Percentiles rank a stretch among this genome's conserved stretches.
Evolutionary conservation across 2,113 vertebrate genomes (phyloP).

Genomic region (Pica pica): DNA sequence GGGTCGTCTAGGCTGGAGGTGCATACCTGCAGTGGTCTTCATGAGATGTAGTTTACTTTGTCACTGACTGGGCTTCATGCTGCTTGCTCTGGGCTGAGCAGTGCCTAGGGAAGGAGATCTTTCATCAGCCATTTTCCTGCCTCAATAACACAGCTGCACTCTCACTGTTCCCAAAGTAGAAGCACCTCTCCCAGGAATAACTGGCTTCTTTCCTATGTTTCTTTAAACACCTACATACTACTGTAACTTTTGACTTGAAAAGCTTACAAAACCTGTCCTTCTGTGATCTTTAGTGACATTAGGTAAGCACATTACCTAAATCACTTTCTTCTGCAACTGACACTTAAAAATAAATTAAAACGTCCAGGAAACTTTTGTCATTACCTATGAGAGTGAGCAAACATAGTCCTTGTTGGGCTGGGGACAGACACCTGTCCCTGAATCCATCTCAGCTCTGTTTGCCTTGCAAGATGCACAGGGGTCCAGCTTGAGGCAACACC

Average conservation of each 20-base stretch:
- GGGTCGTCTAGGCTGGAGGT: neutral
- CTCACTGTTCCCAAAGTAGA: conserved; percentile 14
- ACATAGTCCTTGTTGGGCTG: neutral
- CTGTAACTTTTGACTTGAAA: neutral
- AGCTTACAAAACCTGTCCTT: neutral
- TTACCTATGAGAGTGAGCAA: fast-evolving
- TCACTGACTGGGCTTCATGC: neutral
- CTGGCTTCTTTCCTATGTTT: neutral
- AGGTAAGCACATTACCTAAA: neutral
- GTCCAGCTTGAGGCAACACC: neutral
- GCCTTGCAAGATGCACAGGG: neutral
- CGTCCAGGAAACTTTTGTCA: neutral
- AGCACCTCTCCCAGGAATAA: neutral
- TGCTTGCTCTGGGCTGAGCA: neutral
- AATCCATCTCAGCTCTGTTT: neutral
- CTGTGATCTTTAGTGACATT: neutral
- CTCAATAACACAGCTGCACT: neutral
- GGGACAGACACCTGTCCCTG: neutral
- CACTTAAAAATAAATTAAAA: neutral
- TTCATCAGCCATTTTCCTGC: neutral
- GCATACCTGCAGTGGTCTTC: neutral
- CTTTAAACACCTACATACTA: neutral
- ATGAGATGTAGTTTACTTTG: neutral
- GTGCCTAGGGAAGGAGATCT: neutral
- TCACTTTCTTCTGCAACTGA: neutral